Evolutionary conservation across 2,888 invertebrate species (phyloP).

Genomic region (Andrena chrysosceles): DNA sequence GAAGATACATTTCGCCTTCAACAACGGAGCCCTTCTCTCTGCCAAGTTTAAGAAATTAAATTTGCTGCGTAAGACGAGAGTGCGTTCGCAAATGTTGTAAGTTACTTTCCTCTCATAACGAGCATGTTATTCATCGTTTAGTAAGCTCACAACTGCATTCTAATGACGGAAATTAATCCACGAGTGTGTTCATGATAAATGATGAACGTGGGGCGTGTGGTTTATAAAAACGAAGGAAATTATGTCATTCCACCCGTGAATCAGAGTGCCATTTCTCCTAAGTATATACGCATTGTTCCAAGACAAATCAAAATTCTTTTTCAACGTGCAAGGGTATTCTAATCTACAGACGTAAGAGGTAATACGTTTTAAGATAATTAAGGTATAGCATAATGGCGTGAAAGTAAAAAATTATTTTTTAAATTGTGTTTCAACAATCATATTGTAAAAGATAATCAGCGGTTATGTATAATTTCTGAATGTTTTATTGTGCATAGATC

Average conservation of each 20-base stretch:
- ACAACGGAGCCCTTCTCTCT: constrained; percentile 77
- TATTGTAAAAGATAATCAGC: constrained; percentile 45
- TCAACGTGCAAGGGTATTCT: constrained; percentile 43
- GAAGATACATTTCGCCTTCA: constrained; percentile 23
- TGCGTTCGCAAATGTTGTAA: constrained; percentile 54
- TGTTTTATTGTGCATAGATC: constrained; percentile 65
- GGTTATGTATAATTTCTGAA: constrained; percentile 61
- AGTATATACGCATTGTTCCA: constrained; percentile 46
- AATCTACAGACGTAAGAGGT: constrained; percentile 51
- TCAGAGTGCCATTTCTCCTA: constrained; percentile 81
- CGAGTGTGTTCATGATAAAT: constrained; percentile 26
- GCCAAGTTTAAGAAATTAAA: constrained; percentile 81
- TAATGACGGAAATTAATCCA: constrained; percentile 4
- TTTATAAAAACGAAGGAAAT: constrained; percentile 50
- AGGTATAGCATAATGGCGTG: constrained; percentile 31
- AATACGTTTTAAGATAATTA: constrained; percentile 40
- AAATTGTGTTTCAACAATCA: constrained; percentile 41
- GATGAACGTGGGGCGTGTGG: constrained; percentile 31
- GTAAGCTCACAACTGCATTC: constrained; percentile 13
- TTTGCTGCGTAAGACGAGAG: constrained; percentile 81
- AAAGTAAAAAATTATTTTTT: constrained; percentile 32
- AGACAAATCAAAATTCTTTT: constrained; percentile 70
- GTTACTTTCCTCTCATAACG: not conserved
- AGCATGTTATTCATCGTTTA: constrained; percentile 12
- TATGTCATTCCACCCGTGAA: constrained; percentile 77